phyloP scores from a whole-genome alignment of 1,140 invertebrate species.

The Pteromalus puparum region DNA sequence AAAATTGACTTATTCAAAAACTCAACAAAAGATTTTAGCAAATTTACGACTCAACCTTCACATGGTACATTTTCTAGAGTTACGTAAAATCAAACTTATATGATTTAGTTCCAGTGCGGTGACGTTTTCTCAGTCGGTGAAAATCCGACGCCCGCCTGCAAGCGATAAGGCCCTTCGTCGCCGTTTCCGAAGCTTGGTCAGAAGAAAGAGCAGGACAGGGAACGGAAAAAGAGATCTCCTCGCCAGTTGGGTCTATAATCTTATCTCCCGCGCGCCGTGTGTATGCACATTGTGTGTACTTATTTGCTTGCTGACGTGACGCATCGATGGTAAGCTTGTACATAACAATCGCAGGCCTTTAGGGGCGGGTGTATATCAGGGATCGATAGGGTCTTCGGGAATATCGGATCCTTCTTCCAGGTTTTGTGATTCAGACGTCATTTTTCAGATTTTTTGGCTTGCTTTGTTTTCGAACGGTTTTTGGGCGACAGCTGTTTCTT shows the following conservation, averaged over 20 bases:
- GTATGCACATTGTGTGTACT: slow-evolving; percentile 13
- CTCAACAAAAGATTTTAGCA: too few species aligned
- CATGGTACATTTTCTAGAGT: neutral
- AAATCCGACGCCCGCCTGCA: neutral
- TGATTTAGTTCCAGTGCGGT: too few species aligned
- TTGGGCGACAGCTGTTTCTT: too few species aligned
- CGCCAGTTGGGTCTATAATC: slow-evolving; percentile 8
- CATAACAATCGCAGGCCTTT: neutral
- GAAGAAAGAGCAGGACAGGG: neutral
- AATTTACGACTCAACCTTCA: too few species aligned
- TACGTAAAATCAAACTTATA: neutral
- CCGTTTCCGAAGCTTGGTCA: neutral
- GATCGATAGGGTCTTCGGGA: neutral
- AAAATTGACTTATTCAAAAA: too few species aligned
- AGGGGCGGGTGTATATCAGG: neutral
- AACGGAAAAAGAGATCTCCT: neutral
- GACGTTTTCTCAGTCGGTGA: neutral
- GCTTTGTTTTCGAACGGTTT: too few species aligned
- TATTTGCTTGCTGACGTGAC: slow-evolving; percentile 20
- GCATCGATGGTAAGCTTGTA: neutral
- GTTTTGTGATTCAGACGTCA: neutral
- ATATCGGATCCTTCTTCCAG: neutral
- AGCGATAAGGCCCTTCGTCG: neutral
- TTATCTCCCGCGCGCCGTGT: slow-evolving; percentile 1
- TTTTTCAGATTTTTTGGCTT: too few species aligned